Evolutionary conservation across 1,140 invertebrate species (phyloP).

Genomic region (Drosophila sechellia): DNA sequence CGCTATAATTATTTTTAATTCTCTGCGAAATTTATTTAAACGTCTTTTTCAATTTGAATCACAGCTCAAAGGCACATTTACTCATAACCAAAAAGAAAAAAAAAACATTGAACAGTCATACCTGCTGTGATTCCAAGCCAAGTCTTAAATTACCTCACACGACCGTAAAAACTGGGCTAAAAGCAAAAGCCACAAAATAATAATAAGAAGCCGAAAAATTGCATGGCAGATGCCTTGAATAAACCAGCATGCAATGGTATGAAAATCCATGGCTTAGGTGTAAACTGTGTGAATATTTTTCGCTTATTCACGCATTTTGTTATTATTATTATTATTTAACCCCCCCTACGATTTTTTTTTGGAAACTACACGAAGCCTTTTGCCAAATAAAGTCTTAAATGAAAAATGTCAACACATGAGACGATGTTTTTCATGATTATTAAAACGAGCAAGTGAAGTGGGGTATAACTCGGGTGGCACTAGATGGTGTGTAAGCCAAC

Average conservation of each 20-base stretch:
- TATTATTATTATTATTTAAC: slow-evolving; percentile 29
- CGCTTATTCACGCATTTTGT: slow-evolving; percentile 72
- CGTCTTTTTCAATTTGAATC: slow-evolving; percentile 22
- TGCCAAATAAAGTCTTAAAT: slow-evolving; percentile 70
- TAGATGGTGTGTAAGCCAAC: slow-evolving; percentile 71
- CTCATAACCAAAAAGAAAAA: not conserved
- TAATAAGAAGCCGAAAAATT: slow-evolving; percentile 26
- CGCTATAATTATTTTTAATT: slow-evolving; percentile 8
- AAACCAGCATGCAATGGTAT: slow-evolving; percentile 15
- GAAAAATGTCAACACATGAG: slow-evolving; percentile 76
- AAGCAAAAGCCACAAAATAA: slow-evolving; percentile 59
- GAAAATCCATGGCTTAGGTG: slow-evolving; percentile 44
- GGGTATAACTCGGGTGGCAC: slow-evolving; percentile 30
- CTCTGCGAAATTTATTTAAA: slow-evolving; percentile 11
- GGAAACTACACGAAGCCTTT: slow-evolving; percentile 60
- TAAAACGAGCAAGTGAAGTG: slow-evolving; percentile 59
- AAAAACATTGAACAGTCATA: slow-evolving; percentile 18
- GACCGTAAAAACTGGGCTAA: slow-evolving; percentile 70
- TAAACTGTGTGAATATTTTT: slow-evolving; percentile 77
- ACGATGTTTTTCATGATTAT: slow-evolving; percentile 61
- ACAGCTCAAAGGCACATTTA: slow-evolving; percentile 7
- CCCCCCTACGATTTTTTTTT: slow-evolving; percentile 32
- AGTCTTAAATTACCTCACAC: slow-evolving; percentile 38
- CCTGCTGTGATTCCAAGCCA: slow-evolving; percentile 10
- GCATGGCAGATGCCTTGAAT: slow-evolving; percentile 34